Conservation (phyloP, 1,140 invertebrate species). For the Lysiphlebus fabarum region DNA sequence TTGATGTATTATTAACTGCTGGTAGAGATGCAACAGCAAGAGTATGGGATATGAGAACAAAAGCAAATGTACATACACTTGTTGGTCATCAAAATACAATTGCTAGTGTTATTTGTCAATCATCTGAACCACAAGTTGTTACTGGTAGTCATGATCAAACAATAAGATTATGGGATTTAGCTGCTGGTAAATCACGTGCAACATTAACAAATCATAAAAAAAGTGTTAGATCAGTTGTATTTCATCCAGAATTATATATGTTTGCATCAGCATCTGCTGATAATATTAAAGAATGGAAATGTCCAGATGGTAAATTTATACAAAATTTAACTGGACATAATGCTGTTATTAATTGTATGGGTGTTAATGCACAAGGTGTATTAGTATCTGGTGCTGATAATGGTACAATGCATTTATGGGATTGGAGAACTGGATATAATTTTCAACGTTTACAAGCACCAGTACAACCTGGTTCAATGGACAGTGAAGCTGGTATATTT, state of each 20-base stretch:
- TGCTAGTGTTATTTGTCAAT: conserved; percentile 88
- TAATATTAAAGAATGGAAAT: conserved; percentile 99
- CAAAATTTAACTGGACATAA: conserved; percentile 98
- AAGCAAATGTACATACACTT: conserved; percentile 96
- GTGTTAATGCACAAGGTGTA: conserved; percentile 91
- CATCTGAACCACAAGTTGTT: conserved; percentile 80
- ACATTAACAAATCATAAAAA: conserved; percentile 99
- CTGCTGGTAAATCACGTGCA: conserved; percentile 89
- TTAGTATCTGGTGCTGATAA: conserved; percentile 98
- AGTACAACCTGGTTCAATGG: conserved; percentile 98
- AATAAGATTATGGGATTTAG: conserved; percentile 95
- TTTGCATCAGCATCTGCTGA: conserved; percentile 98
- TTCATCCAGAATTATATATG: conserved; percentile 92
- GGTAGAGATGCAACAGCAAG: conserved; percentile 93
- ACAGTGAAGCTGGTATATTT: conserved; percentile 97
- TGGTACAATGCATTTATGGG: conserved; percentile 98
- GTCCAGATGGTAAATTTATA: conserved; percentile 96
- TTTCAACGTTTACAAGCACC: conserved; percentile 91
- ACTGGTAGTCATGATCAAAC: conserved; percentile 82
- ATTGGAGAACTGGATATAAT: conserved; percentile 98
- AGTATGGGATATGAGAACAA: conserved; percentile 99
- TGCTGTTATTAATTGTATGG: conserved; percentile 95
- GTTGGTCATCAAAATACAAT: conserved; percentile 97
- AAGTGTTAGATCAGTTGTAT: conserved; percentile 84
- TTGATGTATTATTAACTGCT: conserved; percentile 92